Evolutionary conservation across 2,888 invertebrate species (phyloP).

Genomic region (Hydrotaea diabolus): DNA sequence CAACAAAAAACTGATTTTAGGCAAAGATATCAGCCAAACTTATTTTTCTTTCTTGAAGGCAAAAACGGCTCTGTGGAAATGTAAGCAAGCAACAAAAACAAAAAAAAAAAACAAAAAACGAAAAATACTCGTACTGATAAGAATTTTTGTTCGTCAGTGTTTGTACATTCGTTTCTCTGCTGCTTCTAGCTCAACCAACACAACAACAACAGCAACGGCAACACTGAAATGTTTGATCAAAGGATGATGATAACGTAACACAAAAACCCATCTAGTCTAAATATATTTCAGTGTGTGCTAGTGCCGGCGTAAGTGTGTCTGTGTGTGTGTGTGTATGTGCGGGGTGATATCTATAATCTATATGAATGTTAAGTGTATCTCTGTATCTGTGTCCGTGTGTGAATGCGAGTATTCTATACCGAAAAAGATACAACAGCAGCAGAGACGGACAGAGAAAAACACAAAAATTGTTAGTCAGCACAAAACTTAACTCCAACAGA

Average conservation of each 20-base stretch:
- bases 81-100: constrained; percentile 54
- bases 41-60: constrained; percentile 66
- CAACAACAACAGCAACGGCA: constrained; percentile 47
- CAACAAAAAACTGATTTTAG: constrained; percentile 60
- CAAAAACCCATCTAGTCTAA: constrained; percentile 66
- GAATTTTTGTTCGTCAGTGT: constrained; percentile 63
- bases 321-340: constrained; percentile 48
- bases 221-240: constrained; percentile 64
- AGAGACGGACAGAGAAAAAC: constrained; percentile 18
- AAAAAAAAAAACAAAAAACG: constrained; percentile 32
- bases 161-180: constrained; percentile 2
- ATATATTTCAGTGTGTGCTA: constrained; percentile 45
- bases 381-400: constrained; percentile 49
- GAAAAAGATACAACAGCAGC: constrained; percentile 27
- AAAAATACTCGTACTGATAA: constrained; percentile 61
- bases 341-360: constrained; percentile 67
- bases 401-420: constrained; percentile 54
- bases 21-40: constrained; percentile 64
- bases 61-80: constrained; percentile 64
- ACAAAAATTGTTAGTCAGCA: constrained; percentile 67
- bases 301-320: background rate
- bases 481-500: constrained; percentile 55
- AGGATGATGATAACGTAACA: constrained; percentile 66
- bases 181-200: constrained; percentile 21
- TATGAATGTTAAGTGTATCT: constrained; percentile 66